A percentile compares a stretch with the other conserved stretches of the same genome.
phyloP scores from a whole-genome alignment of 2,797 vertebrate genomes.

The Acanthornis magna region DNA sequence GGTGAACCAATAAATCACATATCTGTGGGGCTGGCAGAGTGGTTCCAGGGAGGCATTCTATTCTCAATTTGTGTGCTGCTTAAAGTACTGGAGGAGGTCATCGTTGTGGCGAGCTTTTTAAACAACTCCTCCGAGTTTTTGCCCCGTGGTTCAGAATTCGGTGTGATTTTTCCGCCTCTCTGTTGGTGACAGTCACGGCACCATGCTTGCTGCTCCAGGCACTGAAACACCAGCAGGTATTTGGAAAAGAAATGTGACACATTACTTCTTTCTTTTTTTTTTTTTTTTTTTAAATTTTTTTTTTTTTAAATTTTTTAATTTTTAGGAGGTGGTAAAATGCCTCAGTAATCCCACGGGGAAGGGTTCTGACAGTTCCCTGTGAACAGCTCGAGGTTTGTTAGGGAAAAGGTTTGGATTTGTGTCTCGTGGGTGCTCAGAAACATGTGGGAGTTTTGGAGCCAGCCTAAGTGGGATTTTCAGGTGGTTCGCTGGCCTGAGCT shows the following conservation, averaged over 20 bases:
- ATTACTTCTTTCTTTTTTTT: background rate
- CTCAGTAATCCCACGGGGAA: background rate
- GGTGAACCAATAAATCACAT: background rate
- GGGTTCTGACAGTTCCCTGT: background rate
- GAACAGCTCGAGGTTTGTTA: background rate
- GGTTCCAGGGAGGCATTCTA: background rate
- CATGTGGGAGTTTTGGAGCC: background rate
- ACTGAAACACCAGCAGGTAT: background rate
- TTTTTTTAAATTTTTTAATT: background rate
- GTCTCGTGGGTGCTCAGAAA: background rate
- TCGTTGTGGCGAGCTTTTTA: background rate
- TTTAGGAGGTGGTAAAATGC: background rate
- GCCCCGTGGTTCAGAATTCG: background rate
- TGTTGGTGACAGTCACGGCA: background rate
- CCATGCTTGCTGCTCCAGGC: background rate
- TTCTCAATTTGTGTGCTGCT: background rate
- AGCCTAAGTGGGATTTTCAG: background rate
- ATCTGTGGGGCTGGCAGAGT: background rate
- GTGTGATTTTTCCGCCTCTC: background rate
- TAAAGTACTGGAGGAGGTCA: background rate
- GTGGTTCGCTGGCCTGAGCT: background rate
- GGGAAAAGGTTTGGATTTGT: background rate
- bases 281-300: background rate
- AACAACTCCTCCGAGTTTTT: background rate
- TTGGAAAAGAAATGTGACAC: background rate